Percentiles rank a stretch among this genome's conserved stretches.
Evolutionary conservation across 2,797 vertebrate genomes (phyloP).

Genomic region (Leuciscus waleckii): DNA sequence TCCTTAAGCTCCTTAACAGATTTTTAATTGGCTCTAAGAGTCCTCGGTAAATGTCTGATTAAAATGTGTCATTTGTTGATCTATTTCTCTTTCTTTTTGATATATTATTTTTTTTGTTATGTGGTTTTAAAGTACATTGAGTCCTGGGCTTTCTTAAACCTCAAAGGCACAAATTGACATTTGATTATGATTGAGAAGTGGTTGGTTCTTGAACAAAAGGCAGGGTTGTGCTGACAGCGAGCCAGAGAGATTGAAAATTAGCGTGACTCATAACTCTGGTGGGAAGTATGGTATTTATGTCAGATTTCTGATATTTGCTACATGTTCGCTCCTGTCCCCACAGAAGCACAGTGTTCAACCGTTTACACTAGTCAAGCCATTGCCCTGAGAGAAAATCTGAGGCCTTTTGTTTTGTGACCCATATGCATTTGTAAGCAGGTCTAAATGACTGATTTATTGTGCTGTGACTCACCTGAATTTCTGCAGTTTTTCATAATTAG

Average conservation of each 20-base stretch:
- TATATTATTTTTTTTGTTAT: neutral
- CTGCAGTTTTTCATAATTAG: neutral
- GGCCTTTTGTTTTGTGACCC: neutral
- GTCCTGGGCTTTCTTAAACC: neutral
- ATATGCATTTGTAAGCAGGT: neutral
- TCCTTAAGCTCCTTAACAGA: neutral
- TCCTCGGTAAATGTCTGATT: neutral
- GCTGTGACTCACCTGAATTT: neutral
- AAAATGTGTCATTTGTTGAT: neutral
- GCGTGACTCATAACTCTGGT: constrained; percentile 28
- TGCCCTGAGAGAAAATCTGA: neutral
- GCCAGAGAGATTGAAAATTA: constrained; percentile 3
- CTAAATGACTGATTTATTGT: neutral
- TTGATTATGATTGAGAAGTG: constrained; percentile 23
- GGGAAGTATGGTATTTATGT: constrained; percentile 19
- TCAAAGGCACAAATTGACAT: constrained; percentile 17
- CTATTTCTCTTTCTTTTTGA: neutral
- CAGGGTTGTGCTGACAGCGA: constrained; percentile 5
- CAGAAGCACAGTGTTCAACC: constrained; percentile 4
- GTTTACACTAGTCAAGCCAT: constrained; percentile 5
- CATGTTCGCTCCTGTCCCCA: constrained; percentile 26
- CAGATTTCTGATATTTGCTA: constrained; percentile 2
- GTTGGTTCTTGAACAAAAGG: neutral
- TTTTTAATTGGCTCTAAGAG: neutral
- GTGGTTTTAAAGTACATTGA: neutral